Percentiles rank a stretch among this genome's conserved stretches.
These are phyloP conservation scores for Caenorhabditis zanzibari DNA, from an alignment of 2,888 invertebrate species.

Conservation along the genomic window DNA sequence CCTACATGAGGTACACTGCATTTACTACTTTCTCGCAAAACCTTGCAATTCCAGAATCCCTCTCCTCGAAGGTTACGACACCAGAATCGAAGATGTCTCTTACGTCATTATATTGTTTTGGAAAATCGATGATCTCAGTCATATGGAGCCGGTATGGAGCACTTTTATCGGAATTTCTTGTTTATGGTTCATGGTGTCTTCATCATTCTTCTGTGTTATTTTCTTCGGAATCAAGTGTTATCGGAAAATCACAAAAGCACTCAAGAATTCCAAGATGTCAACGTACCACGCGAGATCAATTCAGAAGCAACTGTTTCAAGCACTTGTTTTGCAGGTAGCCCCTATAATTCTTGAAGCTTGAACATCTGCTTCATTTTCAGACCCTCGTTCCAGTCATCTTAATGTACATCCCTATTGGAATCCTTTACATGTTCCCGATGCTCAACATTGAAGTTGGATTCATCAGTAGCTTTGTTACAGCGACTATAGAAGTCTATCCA, in stretches of 20 bases:
- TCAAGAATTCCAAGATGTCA: neutral
- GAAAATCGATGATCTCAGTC: neutral
- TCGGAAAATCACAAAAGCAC: neutral
- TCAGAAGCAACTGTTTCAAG: slow-evolving; percentile 25
- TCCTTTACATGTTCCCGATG: slow-evolving; percentile 9
- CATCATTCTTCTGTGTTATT: slow-evolving; percentile 15
- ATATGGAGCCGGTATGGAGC: too few relatives aligned
- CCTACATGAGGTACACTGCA: neutral
- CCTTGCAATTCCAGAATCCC: neutral
- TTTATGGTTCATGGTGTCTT: slow-evolving; percentile 4
- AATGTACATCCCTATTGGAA: slow-evolving; percentile 25
- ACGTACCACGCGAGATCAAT: slow-evolving; percentile 4
- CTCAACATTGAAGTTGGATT: slow-evolving; percentile 8
- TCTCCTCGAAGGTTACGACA: slow-evolving; percentile 4
- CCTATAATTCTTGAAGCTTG: too few relatives aligned
- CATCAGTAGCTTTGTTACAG: slow-evolving; percentile 11
- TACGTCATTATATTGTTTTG: slow-evolving; percentile 1
- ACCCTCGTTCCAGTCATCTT: slow-evolving; percentile 20
- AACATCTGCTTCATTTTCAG: neutral
- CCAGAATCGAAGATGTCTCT: slow-evolving; percentile 6
- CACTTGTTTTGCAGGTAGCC: neutral
- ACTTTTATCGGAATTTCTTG: neutral
- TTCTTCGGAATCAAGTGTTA: slow-evolving; percentile 36
- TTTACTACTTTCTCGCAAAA: neutral
- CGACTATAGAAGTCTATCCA: slow-evolving; percentile 29